These are phyloP conservation scores for Calameuta pallipes DNA, from an alignment of 2,888 invertebrate species.

Conservation along the genomic window DNA sequence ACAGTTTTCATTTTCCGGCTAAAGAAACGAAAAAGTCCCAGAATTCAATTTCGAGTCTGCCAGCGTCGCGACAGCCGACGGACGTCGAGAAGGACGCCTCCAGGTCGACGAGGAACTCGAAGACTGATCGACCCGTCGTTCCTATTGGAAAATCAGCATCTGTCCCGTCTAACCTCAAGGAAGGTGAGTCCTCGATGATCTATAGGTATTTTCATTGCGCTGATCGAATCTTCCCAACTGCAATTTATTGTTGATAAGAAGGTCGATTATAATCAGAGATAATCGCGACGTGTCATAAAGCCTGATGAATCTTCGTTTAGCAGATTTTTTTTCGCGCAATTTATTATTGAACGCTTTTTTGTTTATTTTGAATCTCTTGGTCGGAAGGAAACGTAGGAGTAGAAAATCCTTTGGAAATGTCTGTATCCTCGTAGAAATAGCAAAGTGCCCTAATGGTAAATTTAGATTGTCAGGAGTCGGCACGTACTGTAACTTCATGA, in stretches of 20 bases:
- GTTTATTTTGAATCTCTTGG: slow-evolving; percentile 4
- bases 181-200: slow-evolving; percentile 36
- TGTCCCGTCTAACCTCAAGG: slow-evolving; percentile 46
- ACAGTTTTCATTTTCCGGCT: neutral
- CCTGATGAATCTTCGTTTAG: too few species aligned
- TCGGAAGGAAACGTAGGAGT: slow-evolving; percentile 10
- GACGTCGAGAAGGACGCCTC: neutral
- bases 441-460: neutral
- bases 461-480: neutral
- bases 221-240: neutral
- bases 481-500: neutral
- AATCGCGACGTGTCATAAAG: neutral
- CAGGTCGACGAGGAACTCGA: neutral
- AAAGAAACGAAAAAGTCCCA: neutral
- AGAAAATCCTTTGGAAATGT: slow-evolving; percentile 22
- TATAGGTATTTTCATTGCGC: neutral
- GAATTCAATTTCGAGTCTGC: neutral
- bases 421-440: neutral
- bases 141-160: slow-evolving; percentile 44
- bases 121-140: neutral
- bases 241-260: neutral
- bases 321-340: neutral
- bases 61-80: neutral
- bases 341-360: neutral
- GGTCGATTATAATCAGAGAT: neutral